Percentiles rank a stretch among this genome's conserved stretches.
Conservation (phyloP, 2,113 vertebrate species). For the Callipepla californica region DNA sequence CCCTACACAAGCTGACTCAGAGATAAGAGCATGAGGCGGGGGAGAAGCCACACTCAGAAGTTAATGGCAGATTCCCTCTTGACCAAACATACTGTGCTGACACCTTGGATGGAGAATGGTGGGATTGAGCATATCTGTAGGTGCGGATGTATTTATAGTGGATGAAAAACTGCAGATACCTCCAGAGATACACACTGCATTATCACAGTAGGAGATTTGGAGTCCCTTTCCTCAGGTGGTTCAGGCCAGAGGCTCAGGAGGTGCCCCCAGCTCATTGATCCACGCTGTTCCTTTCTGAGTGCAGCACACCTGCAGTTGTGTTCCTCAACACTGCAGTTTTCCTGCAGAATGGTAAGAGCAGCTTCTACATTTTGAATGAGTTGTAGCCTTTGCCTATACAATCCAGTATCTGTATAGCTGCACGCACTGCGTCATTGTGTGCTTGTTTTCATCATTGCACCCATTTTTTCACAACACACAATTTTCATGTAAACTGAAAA, state of each 20-base stretch:
- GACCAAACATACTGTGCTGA: background rate
- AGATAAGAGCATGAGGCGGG: fast-evolving
- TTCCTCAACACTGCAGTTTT: background rate
- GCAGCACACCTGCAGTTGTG: fast-evolving
- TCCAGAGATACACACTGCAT: background rate
- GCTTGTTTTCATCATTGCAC: background rate
- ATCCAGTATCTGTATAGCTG: too few relatives aligned
- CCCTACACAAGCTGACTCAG: too few relatives aligned
- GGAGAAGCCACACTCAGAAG: background rate
- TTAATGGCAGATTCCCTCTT: fast-evolving
- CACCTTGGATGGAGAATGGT: background rate
- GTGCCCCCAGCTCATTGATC: background rate
- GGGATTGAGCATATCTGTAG: fast-evolving
- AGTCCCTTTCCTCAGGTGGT: background rate
- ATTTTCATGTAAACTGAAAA: constrained; percentile 31
- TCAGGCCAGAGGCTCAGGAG: background rate
- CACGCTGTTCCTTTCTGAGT: background rate
- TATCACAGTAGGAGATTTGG: background rate
- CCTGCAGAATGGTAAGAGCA: background rate
- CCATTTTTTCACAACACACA: background rate
- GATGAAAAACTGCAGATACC: background rate
- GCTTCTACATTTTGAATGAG: background rate
- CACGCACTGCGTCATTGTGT: background rate
- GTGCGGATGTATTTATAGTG: background rate
- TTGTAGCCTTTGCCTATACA: background rate